A percentile compares a stretch with the other conserved stretches of the same genome.
phyloP scores from a whole-genome alignment of 2,113 vertebrate genomes.

The Myotis yumanensis region DNA sequence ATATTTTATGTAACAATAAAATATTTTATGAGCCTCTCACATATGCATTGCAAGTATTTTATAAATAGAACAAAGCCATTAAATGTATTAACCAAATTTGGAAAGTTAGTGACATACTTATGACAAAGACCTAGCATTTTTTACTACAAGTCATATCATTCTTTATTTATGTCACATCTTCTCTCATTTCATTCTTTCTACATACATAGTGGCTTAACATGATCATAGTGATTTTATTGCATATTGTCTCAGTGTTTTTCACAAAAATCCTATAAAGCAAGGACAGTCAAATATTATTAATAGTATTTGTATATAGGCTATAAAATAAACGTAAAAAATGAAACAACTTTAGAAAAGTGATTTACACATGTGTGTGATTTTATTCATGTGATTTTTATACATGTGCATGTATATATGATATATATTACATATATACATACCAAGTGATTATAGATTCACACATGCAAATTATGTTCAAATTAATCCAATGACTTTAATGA shows the following conservation, averaged over 20 bases:
- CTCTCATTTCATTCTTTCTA: background rate
- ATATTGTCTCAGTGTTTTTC: background rate
- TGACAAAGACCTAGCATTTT: background rate
- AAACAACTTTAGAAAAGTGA: background rate
- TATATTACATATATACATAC: background rate
- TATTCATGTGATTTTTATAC: background rate
- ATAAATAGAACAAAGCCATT: background rate
- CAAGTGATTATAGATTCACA: background rate
- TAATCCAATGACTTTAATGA: background rate
- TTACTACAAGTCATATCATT: background rate
- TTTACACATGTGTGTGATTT: background rate
- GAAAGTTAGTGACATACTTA: background rate
- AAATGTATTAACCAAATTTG: constrained; percentile 2
- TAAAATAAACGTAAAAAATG: background rate
- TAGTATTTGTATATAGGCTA: background rate
- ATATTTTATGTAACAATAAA: background rate
- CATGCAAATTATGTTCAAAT: background rate
- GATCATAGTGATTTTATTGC: background rate
- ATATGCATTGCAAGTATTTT: background rate
- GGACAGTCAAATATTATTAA: background rate
- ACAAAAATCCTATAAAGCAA: background rate
- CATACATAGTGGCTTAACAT: background rate
- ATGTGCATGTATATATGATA: background rate
- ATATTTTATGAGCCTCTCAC: background rate
- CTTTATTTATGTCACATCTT: background rate